Evolutionary conservation across 1,140 invertebrate genomes (phyloP).

Genomic region (Acromyrmex charruanus): DNA sequence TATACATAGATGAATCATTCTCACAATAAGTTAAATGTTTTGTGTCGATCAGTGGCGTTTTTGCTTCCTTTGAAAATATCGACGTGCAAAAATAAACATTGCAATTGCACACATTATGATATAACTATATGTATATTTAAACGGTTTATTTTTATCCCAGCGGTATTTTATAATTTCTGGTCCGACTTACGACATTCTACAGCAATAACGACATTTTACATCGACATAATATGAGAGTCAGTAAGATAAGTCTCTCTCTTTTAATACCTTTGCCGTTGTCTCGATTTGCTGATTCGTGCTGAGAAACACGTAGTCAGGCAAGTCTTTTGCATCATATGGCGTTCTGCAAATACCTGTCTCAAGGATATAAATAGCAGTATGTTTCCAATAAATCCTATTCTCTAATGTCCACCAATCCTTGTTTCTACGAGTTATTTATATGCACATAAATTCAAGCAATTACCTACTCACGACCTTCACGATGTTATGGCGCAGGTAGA

Average conservation of each 20-base stretch:
- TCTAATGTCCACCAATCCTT: neutral
- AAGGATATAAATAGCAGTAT: slow-evolving; percentile 42
- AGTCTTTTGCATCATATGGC: neutral
- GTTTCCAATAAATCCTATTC: slow-evolving; percentile 15
- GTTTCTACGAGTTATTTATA: slow-evolving; percentile 37
- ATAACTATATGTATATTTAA: neutral
- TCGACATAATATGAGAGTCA: neutral
- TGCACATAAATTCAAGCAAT: slow-evolving; percentile 6
- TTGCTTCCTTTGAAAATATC: slow-evolving; percentile 3
- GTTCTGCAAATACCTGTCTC: slow-evolving; percentile 26
- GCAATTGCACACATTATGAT: neutral
- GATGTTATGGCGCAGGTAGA: neutral
- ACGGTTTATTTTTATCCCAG: neutral
- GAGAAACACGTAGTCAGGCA: neutral
- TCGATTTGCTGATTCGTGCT: neutral
- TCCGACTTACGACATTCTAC: neutral
- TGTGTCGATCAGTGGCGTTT: neutral
- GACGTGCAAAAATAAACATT: neutral
- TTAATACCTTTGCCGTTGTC: neutral
- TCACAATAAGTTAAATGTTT: slow-evolving; percentile 4
- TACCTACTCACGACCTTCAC: neutral
- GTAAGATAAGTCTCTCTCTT: neutral
- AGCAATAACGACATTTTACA: neutral
- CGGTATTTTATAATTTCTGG: neutral
- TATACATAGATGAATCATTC: slow-evolving; percentile 27